Evolutionary conservation across 2,888 invertebrate genomes (phyloP), one percentile per base, ranked within the genome.

Genomic region (Heliconius ismenius): DNA sequence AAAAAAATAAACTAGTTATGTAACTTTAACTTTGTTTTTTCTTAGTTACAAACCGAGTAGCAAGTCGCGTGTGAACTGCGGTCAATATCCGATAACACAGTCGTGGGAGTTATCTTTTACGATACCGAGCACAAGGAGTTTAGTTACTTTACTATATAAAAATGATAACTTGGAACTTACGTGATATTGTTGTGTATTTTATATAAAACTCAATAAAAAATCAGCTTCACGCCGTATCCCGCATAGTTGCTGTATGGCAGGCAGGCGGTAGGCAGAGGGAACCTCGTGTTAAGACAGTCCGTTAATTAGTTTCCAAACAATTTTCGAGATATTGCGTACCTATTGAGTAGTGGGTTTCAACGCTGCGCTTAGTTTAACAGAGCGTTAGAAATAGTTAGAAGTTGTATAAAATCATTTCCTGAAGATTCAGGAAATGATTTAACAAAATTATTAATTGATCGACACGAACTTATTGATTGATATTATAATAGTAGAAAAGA

Each of bases 1-100:
- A n/a, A 58, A 58, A 18, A 43, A 4, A 6, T 69, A 21, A 69
- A 69, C 21, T 26, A 18, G 18, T 72, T 64, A 76, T 64, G 28
- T 76, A 54, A 72, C 58, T 49, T 69, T 49, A 21, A 63, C 21
- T 70, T 24, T 39, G 9, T 39, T 26, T 63, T 75, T 72, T 64
- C 62, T 72, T 70, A 73, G n/a, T 43, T 54, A 67, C 62, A 24
- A 63, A 72, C 67, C 4, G n/a, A 58, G n/a, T 73, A 58, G 62
- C 60, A 39, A 4, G 54, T 43, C 49, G 70, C 70, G 54, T 79
- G 78, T 81, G 79, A 81, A 77, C 75, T 75, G 70, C 83, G 85
- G 86, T 85, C 84, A 86, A 83, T 81, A 84, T 78, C 82, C 86
- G 87, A 87, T 87, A 87, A 84, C 77, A 28, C 72, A 63, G 78